Evolutionary conservation across 2,797 vertebrate genomes (phyloP).

Genomic region (Picus viridis): DNA sequence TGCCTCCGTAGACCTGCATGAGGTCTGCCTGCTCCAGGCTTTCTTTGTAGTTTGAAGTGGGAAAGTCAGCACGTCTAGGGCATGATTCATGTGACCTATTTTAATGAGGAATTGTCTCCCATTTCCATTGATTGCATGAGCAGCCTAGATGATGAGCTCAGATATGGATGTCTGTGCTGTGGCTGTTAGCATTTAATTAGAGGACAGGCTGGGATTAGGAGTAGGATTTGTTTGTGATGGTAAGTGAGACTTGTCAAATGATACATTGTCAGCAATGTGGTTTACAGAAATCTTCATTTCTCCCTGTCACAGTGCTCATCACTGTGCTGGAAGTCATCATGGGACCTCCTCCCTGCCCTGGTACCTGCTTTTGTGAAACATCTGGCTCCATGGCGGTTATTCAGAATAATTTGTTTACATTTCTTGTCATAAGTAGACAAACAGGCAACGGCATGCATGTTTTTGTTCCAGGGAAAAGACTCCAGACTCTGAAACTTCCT

Average conservation of each 20-base stretch:
- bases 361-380: neutral
- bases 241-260: constrained; percentile 13
- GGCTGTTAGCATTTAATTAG: constrained; percentile 39
- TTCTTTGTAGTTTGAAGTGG: constrained; percentile 52
- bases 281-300: neutral
- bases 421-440: neutral
- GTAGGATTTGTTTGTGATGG: neutral
- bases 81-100: constrained; percentile 26
- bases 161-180: neutral
- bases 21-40: constrained; percentile 15
- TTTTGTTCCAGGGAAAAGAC: constrained; percentile 82
- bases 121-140: constrained; percentile 27
- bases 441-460: neutral
- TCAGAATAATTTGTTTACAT: neutral
- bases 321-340: neutral
- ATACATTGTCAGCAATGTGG: neutral
- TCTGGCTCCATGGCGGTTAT: neutral
- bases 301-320: neutral
- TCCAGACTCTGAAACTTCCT: constrained; percentile 88
- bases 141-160: constrained; percentile 4
- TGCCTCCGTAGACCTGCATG: fast-evolving
- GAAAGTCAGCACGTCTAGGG: constrained; percentile 50
- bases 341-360: neutral
- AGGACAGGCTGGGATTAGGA: neutral
- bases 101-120: constrained; percentile 5